Evolutionary conservation across 2,113 vertebrate species (phyloP).

Genomic region (Amia ocellicauda): DNA sequence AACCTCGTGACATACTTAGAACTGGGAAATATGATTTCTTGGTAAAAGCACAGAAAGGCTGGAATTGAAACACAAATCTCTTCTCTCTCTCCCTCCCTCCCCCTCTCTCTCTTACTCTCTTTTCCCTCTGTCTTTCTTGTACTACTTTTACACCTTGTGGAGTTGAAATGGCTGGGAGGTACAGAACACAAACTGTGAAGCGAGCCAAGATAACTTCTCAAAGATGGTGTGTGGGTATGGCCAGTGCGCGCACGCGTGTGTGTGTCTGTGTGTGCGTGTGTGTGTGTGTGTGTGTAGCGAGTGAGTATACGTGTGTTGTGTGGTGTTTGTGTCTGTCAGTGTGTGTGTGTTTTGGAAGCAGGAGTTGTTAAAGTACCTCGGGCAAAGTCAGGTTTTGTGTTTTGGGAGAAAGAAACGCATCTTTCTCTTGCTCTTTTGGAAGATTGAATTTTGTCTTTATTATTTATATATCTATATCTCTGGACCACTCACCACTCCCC

Average conservation of each 20-base stretch:
- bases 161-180: no score
- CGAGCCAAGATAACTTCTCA: not conserved
- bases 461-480: not conserved
- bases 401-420: constrained; percentile 20
- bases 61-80: not conserved
- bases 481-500: not conserved
- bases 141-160: not conserved
- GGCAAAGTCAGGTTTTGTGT: constrained; percentile 9
- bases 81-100: constrained; percentile 2
- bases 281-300: no score
- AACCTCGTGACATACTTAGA: no score
- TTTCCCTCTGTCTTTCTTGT: not conserved
- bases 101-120: not conserved
- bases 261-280: no score
- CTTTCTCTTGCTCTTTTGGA: constrained; percentile 4
- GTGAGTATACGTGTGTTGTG: not conserved
- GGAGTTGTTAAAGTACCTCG: constrained; percentile 10
- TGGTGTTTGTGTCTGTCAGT: constrained; percentile 5
- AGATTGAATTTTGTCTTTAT: not conserved
- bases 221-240: no score
- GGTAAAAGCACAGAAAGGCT: no score
- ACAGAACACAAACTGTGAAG: no score
- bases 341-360: constrained; percentile 3
- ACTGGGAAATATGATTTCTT: no score
- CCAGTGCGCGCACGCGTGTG: not conserved